Base-by-base conservation (phyloP, 2,888 invertebrate genomes). In the Andrena praecox region DNA sequence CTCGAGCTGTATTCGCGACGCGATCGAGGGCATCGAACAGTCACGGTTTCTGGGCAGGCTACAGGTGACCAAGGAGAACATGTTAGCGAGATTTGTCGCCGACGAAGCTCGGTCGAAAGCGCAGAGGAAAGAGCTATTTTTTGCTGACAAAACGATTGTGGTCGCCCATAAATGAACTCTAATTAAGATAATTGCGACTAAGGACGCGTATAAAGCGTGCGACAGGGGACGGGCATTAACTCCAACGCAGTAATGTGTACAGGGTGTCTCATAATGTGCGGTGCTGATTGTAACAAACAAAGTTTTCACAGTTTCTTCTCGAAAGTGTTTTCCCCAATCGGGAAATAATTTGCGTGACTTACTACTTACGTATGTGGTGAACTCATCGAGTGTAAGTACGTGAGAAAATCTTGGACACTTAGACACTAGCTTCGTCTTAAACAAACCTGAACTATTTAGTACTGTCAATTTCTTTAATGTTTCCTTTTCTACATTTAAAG, bases 171-270 rank as follows among this genome's bases (percentile, higher is more conserved):
- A 77, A 68, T 69, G 85, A 74, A 71, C 77, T 77, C 79, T 87
- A 87, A 87, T 87, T 82, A 87, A 84, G 84, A 84, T 87, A 87
- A 87, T 85, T 79, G 83, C 69, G 73, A 70, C 78, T 85, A 78
- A 86, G 83, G 85, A 82, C 80, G 82, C 59, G 72, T 69, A 59
- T 72, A 85, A 70, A 85, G 66, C 74, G 29, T 7, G 66, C 42
- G 42, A 33, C 27, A 56, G 76, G 68, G 76, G 75, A 77, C 76
- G 59, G 24, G 10, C 56, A 27, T 56, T 56, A 24, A 56, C 56
- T 56, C 56, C 24, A 10, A 52, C 42, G 42, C 42, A 16, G 42
- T 42, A 42, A 42, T 42, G 16, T 42, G 42, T 42, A 33, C 16
- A 31, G n/a, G 8, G 8, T 8, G 5, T 35, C 60, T 33, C n/a